A percentile compares a stretch with the other conserved stretches of the same genome.
Conservation (phyloP, 2,797 vertebrate species). For the Ciconia nigra region DNA sequence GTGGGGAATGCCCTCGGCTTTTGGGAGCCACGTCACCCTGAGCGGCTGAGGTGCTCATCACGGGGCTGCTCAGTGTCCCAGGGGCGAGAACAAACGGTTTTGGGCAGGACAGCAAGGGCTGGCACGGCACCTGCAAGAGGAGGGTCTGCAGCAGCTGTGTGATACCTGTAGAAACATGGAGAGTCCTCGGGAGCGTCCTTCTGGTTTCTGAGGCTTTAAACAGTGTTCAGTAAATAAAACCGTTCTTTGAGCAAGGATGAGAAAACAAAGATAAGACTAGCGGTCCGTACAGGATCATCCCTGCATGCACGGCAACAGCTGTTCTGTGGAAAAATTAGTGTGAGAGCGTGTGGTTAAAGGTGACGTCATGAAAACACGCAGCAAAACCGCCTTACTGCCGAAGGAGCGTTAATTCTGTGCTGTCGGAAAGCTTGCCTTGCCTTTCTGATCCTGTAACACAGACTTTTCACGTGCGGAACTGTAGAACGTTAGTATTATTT, state of each 20-base stretch:
- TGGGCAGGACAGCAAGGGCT: neutral
- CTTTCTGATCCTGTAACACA: neutral
- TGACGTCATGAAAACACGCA: neutral
- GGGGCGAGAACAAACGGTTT: neutral
- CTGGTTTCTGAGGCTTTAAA: neutral
- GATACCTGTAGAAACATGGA: neutral
- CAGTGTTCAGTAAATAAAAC: neutral
- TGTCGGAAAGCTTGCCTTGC: neutral
- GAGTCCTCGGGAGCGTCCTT: neutral
- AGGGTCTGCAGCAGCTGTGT: neutral
- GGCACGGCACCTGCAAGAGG: neutral
- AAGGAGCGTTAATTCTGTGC: neutral
- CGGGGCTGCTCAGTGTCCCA: neutral
- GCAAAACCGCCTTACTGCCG: neutral
- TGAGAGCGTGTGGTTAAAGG: neutral
- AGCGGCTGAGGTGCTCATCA: neutral
- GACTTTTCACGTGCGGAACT: neutral
- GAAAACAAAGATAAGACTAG: neutral
- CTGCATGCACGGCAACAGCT: neutral
- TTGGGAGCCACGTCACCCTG: fast-evolving
- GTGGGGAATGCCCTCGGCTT: neutral
- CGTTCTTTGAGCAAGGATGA: neutral
- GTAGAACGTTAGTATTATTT: too few species aligned
- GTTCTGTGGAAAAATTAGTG: neutral
- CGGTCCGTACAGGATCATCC: neutral